A percentile compares a stretch with the other conserved stretches of the same genome.
These are phyloP conservation scores for Papilio aristodemus DNA, from an alignment of 1,140 invertebrate species.

Conservation along the genomic window DNA sequence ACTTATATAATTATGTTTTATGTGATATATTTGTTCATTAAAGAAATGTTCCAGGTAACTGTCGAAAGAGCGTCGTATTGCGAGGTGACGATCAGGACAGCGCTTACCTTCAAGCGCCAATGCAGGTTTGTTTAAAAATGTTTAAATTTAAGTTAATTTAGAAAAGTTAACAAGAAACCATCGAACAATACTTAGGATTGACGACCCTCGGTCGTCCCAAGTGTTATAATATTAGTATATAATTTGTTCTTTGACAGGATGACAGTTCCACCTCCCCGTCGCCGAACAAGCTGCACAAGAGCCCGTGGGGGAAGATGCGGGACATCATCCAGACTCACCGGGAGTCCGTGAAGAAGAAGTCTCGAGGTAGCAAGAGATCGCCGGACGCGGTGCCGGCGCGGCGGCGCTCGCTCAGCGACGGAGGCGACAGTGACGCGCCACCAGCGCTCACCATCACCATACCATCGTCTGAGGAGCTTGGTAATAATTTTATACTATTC, in stretches of 20 bases:
- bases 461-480: slow-evolving; percentile 82
- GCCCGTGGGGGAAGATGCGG: slow-evolving; percentile 86
- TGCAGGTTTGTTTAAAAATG: slow-evolving; percentile 48
- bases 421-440: slow-evolving; percentile 68
- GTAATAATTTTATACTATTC: too few species aligned
- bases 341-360: slow-evolving; percentile 84
- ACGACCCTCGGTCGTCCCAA: too few species aligned
- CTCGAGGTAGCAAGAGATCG: slow-evolving; percentile 58
- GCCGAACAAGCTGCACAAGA: slow-evolving; percentile 80
- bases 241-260: slow-evolving; percentile 51
- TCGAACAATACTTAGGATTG: too few species aligned
- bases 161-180: too few species aligned
- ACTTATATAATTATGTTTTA: too few species aligned
- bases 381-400: slow-evolving; percentile 72
- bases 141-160: too few species aligned
- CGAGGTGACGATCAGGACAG: slow-evolving; percentile 60
- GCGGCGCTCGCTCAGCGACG: slow-evolving; percentile 79
- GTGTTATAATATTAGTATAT: slow-evolving; percentile 27
- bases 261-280: slow-evolving; percentile 75
- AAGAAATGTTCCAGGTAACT: slow-evolving; percentile 44
- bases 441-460: slow-evolving; percentile 82
- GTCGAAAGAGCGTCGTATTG: slow-evolving; percentile 50
- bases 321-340: slow-evolving; percentile 86
- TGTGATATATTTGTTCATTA: neutral
- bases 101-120: slow-evolving; percentile 62